Conservation (phyloP, 1,140 invertebrate genomes). For the Steinernema feltiae region DNA sequence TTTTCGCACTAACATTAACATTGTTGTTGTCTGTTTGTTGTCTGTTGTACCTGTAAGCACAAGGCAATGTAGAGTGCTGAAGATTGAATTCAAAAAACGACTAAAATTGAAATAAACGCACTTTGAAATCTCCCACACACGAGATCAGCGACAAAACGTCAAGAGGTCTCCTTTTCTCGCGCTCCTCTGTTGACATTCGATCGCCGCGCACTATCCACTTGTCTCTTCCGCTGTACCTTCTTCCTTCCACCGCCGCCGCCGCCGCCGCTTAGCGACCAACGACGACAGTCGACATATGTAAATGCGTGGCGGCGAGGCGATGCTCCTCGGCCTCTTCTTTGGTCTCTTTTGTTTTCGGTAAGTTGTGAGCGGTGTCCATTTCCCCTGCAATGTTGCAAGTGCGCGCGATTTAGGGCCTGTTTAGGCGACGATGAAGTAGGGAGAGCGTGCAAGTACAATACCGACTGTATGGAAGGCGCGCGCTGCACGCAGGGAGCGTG, state of each 20-base stretch:
- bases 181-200: neutral
- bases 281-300: neutral
- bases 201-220: neutral
- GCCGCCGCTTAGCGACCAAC: neutral
- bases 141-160: neutral
- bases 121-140: neutral
- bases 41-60: neutral
- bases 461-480: slow-evolving; percentile 23
- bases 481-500: slow-evolving; percentile 24
- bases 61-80: no score
- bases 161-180: neutral
- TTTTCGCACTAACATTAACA: slow-evolving; percentile 14
- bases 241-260: neutral
- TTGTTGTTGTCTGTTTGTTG: slow-evolving; percentile 20
- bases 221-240: no score
- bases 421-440: slow-evolving; percentile 5
- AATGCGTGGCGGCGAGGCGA: neutral
- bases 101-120: slow-evolving; percentile 12
- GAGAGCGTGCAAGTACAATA: slow-evolving; percentile 17
- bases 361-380: neutral
- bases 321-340: neutral
- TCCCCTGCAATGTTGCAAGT: neutral
- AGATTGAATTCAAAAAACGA: slow-evolving; percentile 8
- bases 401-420: neutral
- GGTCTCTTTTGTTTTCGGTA: neutral